Evolutionary conservation across 2,888 invertebrate species (phyloP).

Genomic region (Drosophila cyrtoloma): DNA sequence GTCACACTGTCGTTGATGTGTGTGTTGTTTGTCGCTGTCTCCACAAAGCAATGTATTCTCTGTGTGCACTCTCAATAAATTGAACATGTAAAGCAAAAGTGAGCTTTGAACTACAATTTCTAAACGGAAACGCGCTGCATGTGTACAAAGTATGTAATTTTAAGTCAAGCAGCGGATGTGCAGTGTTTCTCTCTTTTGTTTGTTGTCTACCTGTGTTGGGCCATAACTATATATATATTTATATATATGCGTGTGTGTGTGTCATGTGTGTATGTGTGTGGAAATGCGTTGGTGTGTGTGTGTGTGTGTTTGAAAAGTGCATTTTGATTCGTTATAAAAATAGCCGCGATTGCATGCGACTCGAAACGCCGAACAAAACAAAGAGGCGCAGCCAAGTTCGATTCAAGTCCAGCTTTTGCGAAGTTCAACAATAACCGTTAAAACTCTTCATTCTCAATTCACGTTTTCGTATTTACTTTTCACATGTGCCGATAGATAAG

Average conservation of each 20-base stretch:
- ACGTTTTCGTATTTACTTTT: slow-evolving; percentile 59
- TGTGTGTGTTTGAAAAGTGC: slow-evolving; percentile 50
- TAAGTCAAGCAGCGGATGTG: neutral
- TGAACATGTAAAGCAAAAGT: slow-evolving; percentile 39
- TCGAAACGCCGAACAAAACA: slow-evolving; percentile 5
- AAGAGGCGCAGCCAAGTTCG: slow-evolving; percentile 47
- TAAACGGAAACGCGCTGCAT: slow-evolving; percentile 22
- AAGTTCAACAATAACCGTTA: slow-evolving; percentile 3
- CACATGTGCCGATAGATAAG: slow-evolving; percentile 68
- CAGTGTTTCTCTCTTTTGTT: neutral
- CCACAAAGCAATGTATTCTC: slow-evolving; percentile 12
- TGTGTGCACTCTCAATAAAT: slow-evolving; percentile 23
- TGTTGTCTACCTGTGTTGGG: slow-evolving; percentile 15
- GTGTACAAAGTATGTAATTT: slow-evolving; percentile 24
- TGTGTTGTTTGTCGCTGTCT: slow-evolving; percentile 38
- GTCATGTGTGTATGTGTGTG: slow-evolving; percentile 1
- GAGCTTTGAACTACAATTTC: slow-evolving; percentile 7
- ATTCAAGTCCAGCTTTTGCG: slow-evolving; percentile 58
- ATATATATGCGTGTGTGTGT: neutral
- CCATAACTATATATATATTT: neutral
- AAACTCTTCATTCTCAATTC: slow-evolving; percentile 27
- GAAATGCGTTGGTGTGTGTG: neutral
- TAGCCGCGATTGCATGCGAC: slow-evolving; percentile 34
- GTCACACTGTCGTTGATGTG: slow-evolving; percentile 37
- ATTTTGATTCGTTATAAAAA: slow-evolving; percentile 51